Evolutionary conservation across 2,888 invertebrate species (phyloP).

Genomic region (Cryptophagus acutangulus): DNA sequence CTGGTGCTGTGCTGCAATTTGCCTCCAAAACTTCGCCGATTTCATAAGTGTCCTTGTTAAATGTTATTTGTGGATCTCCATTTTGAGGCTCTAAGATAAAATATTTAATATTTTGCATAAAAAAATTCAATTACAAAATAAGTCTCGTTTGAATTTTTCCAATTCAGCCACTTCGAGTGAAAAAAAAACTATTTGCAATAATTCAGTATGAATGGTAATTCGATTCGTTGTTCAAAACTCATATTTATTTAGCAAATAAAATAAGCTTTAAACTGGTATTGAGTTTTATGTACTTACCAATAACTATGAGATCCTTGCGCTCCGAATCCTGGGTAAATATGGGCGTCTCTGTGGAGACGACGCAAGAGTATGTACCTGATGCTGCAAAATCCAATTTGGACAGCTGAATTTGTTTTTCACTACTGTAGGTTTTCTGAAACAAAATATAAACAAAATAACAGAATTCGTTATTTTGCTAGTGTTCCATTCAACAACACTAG

Average conservation of each 20-base stretch:
- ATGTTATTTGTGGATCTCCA: constrained; percentile 65
- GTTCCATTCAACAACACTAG: too few relatives aligned
- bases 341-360: constrained; percentile 76
- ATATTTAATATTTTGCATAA: background rate
- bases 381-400: constrained; percentile 72
- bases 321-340: constrained; percentile 77
- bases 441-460: constrained; percentile 2
- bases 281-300: constrained; percentile 56
- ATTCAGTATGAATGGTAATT: background rate
- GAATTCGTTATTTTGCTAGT: too few relatives aligned
- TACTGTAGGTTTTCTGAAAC: constrained; percentile 61
- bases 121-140: background rate
- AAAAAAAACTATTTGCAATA: constrained; percentile 1
- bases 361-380: constrained; percentile 74
- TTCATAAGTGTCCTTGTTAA: constrained; percentile 62
- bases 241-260: background rate
- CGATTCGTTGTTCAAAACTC: too few relatives aligned
- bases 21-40: constrained; percentile 66
- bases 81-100: constrained; percentile 58
- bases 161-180: background rate
- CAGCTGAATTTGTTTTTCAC: constrained; percentile 65
- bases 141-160: background rate
- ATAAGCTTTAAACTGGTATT: background rate
- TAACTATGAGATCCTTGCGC: constrained; percentile 70
- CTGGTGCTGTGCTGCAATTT: constrained; percentile 69